Percentiles rank a stretch among this genome's conserved stretches.
These are phyloP conservation scores for Schizotus pectinicornis DNA, from an alignment of 2,888 invertebrate species.

Conservation along the genomic window DNA sequence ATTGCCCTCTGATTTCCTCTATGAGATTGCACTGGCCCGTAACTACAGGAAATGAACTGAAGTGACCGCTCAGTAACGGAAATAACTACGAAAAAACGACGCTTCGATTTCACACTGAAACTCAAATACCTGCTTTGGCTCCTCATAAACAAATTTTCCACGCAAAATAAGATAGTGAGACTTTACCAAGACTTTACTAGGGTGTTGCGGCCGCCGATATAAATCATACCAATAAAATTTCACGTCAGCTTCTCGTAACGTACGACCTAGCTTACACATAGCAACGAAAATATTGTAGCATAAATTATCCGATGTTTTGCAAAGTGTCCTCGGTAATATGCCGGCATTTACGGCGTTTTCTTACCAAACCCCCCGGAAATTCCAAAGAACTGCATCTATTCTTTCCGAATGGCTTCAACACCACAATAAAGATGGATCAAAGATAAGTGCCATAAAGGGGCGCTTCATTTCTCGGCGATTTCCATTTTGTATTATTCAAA, in stretches of 20 bases:
- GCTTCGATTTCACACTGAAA: not conserved
- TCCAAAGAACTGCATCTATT: not conserved
- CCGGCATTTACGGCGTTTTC: conserved; percentile 8
- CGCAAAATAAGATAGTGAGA: conserved; percentile 15
- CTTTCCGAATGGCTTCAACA: too few relatives aligned
- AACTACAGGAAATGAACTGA: conserved; percentile 30
- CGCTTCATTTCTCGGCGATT: conserved; percentile 8
- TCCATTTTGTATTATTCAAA: conserved; percentile 22
- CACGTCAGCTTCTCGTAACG: conserved; percentile 17
- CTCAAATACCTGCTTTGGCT: conserved; percentile 4
- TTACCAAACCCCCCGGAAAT: not conserved
- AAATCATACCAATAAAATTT: conserved; percentile 19
- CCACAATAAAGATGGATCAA: not conserved
- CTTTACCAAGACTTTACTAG: not conserved
- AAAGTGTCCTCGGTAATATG: conserved; percentile 8
- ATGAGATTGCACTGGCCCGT: conserved; percentile 28
- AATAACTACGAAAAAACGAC: conserved; percentile 24
- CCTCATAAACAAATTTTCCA: conserved; percentile 3
- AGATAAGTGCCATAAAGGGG: conserved; percentile 3
- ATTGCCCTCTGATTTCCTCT: conserved; percentile 32
- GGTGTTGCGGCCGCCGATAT: not conserved
- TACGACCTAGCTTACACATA: conserved; percentile 16
- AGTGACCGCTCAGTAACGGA: conserved; percentile 26
- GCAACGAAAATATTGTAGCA: conserved; percentile 16
- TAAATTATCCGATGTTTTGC: conserved; percentile 19